Evolutionary conservation across 2,797 vertebrate genomes (phyloP), one percentile per base, ranked within the genome.

Genomic region (Echeneis naucrates): DNA sequence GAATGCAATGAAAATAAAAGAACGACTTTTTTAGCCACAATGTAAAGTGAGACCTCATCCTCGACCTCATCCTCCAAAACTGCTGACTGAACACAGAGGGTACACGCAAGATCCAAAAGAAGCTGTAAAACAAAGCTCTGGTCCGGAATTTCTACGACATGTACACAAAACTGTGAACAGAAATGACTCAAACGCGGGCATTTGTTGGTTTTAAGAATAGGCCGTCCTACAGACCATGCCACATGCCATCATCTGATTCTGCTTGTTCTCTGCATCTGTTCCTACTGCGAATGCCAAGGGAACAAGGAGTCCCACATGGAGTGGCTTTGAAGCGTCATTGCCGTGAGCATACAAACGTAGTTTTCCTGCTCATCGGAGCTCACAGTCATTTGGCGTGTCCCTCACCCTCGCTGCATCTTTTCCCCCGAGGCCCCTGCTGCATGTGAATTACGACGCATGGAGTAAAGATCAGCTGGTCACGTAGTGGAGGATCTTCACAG

Each of bases 211-310:
- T 75, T 32, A 60, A 72, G 65, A 78, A 81, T 32, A 52, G 61
- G 81, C 82, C 4, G 32, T 79, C 61, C 75, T 60, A 19, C 77
- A 32, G 76, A 47, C 75, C 68, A 0, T 19, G 80, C 84, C 87
- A 80, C 83, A 82, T 85, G 87, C 84, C 74, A 7, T 88, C 82
- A 42, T 77, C 83, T 54, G 68, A 79, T 78, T 80, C 65, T 9
- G 65, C 86, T 84, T 58, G 78, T 83, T 84, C 77, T 68, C 71
- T 80, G 84, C 88, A 88, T 92, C 91, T 89, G 83, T 83, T 90
- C 85, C 84, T 81, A 50, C 78, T 75, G 79, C 8, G 27, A 81
- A 66, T 82, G 87, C 70, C 90, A 88, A 87, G 65, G 59, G 72
- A 86, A 78, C 37, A 30, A 80, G 83, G 73, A 81, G 75, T 88